A percentile compares a stretch with the other conserved stretches of the same genome.
phyloP scores from a whole-genome alignment of 2,797 vertebrate genomes.

The Eulemur coronatus region DNA sequence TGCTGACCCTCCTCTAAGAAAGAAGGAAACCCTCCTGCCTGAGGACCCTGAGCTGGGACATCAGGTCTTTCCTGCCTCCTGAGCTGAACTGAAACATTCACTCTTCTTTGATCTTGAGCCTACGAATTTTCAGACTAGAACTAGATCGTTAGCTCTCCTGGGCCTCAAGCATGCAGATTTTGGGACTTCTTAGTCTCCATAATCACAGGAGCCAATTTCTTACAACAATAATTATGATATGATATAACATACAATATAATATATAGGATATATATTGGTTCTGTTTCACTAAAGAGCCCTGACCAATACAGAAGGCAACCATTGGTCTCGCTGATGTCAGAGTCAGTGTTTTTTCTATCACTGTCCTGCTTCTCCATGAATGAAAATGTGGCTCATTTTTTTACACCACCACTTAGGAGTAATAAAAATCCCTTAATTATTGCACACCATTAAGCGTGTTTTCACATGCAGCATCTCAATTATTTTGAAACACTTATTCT shows the following conservation, averaged over 20 bases:
- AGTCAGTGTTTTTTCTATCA: neutral
- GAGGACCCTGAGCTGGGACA: neutral
- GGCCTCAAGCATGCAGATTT: neutral
- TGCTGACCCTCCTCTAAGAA: neutral
- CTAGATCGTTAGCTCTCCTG: neutral
- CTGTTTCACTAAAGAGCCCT: neutral
- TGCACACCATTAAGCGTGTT: neutral
- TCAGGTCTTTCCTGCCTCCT: neutral
- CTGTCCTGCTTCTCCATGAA: neutral
- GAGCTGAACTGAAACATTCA: neutral
- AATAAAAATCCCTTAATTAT: neutral
- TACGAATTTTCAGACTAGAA: neutral
- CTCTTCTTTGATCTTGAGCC: neutral
- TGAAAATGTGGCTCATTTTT: neutral
- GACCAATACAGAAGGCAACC: neutral
- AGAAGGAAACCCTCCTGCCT: neutral
- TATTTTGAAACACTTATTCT: neutral
- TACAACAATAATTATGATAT: neutral
- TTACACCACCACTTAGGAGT: neutral
- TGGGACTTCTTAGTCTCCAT: neutral
- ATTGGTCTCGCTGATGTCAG: neutral
- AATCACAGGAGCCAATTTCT: neutral
- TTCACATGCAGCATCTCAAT: neutral
- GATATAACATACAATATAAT: no score
- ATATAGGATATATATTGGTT: neutral